Base-by-base conservation (phyloP, 2,113 vertebrate species). In the Brienomyrus brachyistius region DNA sequence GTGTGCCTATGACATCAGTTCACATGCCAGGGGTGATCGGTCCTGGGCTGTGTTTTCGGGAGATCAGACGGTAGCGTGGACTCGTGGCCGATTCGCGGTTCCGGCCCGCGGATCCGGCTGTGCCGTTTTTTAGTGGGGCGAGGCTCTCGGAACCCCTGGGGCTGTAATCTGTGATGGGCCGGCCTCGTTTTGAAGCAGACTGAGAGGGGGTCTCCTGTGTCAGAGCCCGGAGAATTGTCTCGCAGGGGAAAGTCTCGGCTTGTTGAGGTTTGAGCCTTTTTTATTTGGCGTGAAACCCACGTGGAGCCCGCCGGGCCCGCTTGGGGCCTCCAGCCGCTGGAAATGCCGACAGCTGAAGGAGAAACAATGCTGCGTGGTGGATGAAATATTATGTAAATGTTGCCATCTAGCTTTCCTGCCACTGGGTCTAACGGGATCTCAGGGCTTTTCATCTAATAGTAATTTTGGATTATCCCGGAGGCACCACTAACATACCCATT, bases 311-410 rank as follows among this genome's bases (percentile, higher is more conserved):
- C 35, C 0, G 70, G 70, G 31, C 31, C 17, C 9, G 4, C 17
- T 88, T 2, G 23, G 11, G 35, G 21, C 17, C 2, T 2, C 19
- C 17, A 84, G 59, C 87, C 54, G 43, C 19, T 48, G 48, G 40
- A 80, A 77, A 52, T 51, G 48, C 51, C 85, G 27, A 35, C 51
- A 4, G 9, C 50, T 6, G 51, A 31, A 23, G 45, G 45, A 59
- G 86, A 90, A 77, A 74, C 62, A 86, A 23, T 5, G 27, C 27
- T 0, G 54, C 15, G 6, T 35, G 45, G 31, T 8, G 62, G 54
- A 70, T 87, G 84, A 87, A 87, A 74, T 27, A 90, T 86, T 74
- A 90, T 52, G 59, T 59, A 70, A 86, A 90, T 51, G 15, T 52
- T 43, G 40, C 59, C 54, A 40, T 86, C 56, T 31, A 35, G 43